Evolutionary conservation across 2,797 vertebrate genomes (phyloP), one percentile per base, ranked within the genome.

Genomic region (Vireo griseus): DNA sequence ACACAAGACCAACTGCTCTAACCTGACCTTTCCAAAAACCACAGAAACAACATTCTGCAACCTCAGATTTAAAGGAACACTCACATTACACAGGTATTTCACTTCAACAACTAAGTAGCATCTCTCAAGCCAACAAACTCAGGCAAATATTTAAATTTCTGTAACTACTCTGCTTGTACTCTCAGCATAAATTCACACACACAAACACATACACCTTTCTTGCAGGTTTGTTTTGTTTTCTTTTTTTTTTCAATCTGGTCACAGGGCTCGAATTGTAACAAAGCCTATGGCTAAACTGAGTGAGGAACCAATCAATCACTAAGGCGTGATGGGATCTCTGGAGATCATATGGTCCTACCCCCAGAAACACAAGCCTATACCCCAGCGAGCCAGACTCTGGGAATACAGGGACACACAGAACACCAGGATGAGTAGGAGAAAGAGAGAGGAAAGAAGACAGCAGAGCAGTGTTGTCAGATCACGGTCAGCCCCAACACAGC

Each of bases 361-460:
- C 3, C 31, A 28, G 8, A 39, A 29, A 6, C 3, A 12, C 22
- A 40, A 40, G 26, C 8, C 7, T 3, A 29, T 13, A 15, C 0
- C 24, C 19, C 15, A 25, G 35, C 13, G 6, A n/a, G 33, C 9
- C 2, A 0, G 4, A 3, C 15, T 13, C 10, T 0, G 16, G 17
- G 42, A 40, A 31, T 0, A 25, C 1, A 16, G 8, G 17, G 26
- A 11, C 6, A 28, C 18, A 2, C 0, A 4, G 8, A 21, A 18
- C 13, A 31, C 0, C 10, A 7, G 39, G 2, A 15, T 0, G 5
- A 3, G 13, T 2, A 26, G 2, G 13, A 2, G 6, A 25, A 40
- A 50, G 3, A 7, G 10, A 0, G 7, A 35, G 6, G 3, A 2
- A 1, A 50, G 13, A 8, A 16, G 4, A 3, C 5, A 3, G 28